Conservation (phyloP, 64 coral and sea anemone genomes). For the Astreopora myriophthalma region DNA sequence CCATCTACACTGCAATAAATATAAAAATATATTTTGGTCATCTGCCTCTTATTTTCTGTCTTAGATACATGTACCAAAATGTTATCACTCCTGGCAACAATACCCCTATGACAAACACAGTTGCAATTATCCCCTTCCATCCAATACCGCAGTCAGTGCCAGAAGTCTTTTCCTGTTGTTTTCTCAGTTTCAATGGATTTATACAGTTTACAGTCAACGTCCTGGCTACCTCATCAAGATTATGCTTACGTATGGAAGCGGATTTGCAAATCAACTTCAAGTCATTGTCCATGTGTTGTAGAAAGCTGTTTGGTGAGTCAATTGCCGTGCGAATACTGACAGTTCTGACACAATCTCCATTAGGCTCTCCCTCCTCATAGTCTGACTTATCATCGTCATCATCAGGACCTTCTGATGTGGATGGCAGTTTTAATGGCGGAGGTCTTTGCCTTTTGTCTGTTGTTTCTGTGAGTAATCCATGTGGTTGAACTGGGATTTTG, state of each 20-base stretch:
- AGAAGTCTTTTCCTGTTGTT: constrained; percentile 76
- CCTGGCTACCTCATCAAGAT: constrained; percentile 88
- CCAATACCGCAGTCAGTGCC: constrained; percentile 86
- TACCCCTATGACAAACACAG: constrained; percentile 66
- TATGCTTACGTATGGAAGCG: constrained; percentile 70
- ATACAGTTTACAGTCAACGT: constrained; percentile 94
- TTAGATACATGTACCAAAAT: constrained; percentile 2
- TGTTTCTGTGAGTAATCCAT: constrained; percentile 77
- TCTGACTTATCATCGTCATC: constrained; percentile 14
- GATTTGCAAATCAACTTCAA: constrained; percentile 89
- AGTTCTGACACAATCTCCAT: constrained; percentile 77
- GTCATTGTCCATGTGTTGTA: constrained; percentile 89
- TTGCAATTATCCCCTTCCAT: constrained; percentile 78
- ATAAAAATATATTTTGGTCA: constrained; percentile 36
- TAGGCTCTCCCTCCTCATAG: constrained; percentile 22
- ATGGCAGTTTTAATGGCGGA: constrained; percentile 57
- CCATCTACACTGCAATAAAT: neutral
- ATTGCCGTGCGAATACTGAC: constrained; percentile 88
- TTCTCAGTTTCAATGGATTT: constrained; percentile 69
- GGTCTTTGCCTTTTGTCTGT: constrained; percentile 66
- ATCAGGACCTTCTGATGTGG: constrained; percentile 41
- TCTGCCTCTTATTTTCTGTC: constrained; percentile 11
- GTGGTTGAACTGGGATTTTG: constrained; percentile 85
- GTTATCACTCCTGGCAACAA: constrained; percentile 68
- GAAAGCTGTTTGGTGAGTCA: constrained; percentile 91